Evolutionary conservation across 2,888 invertebrate species (phyloP).

Genomic region (Macrophya alboannulata): DNA sequence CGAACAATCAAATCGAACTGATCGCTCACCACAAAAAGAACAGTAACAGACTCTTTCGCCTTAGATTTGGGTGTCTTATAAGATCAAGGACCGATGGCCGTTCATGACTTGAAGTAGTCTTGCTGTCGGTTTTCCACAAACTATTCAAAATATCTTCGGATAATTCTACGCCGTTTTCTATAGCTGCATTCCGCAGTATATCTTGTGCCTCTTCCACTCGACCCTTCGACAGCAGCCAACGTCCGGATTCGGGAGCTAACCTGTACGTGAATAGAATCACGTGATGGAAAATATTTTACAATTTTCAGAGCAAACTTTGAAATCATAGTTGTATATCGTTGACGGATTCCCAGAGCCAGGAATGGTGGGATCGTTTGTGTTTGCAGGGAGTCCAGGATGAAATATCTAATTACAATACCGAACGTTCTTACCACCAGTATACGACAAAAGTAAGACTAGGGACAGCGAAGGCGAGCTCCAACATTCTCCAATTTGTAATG

Average conservation of each 20-base stretch:
- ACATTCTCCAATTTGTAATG: constrained; percentile 86
- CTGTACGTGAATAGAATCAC: constrained; percentile 67
- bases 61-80: constrained; percentile 84
- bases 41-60: constrained; percentile 85
- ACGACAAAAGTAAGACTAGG: constrained; percentile 86
- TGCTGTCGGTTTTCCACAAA: constrained; percentile 78
- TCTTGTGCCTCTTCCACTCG: constrained; percentile 84
- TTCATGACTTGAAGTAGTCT: constrained; percentile 75
- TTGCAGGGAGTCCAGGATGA: neutral
- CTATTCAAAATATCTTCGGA: constrained; percentile 82
- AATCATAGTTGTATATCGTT: too few relatives aligned
- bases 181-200: constrained; percentile 84
- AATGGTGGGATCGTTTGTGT: neutral
- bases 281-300: too few relatives aligned
- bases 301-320: too few relatives aligned
- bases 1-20: neutral
- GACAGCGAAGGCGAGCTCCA: constrained; percentile 87
- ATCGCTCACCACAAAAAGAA: constrained; percentile 88
- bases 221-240: constrained; percentile 87
- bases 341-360: neutral
- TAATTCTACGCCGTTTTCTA: constrained; percentile 84
- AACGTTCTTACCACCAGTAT: constrained; percentile 84
- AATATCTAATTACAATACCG: neutral
- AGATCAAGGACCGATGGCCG: constrained; percentile 83
- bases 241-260: constrained; percentile 88